Percentiles rank a stretch among this genome's conserved stretches.
phyloP scores from a whole-genome alignment of 2,888 invertebrate genomes.

The Ophion ellenae region DNA sequence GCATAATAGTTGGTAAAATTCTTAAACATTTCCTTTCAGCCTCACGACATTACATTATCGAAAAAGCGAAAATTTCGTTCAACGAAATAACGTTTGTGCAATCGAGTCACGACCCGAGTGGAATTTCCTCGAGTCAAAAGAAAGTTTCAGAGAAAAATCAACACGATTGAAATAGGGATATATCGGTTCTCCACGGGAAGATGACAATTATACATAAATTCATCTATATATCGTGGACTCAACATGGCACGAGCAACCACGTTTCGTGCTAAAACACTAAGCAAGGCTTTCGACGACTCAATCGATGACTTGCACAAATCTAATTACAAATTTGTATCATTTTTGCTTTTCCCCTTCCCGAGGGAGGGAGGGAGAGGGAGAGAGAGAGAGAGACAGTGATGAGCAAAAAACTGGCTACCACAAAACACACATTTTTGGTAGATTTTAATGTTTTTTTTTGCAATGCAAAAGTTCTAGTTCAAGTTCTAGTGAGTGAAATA shows the following conservation, averaged over 20 bases:
- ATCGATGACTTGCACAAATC: slow-evolving; percentile 79
- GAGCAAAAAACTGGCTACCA: neutral
- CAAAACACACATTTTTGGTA: neutral
- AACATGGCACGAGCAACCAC: slow-evolving; percentile 53
- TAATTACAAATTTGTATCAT: slow-evolving; percentile 76
- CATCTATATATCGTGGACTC: slow-evolving; percentile 38
- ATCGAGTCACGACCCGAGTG: slow-evolving; percentile 9
- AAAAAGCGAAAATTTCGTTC: neutral
- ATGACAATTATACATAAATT: slow-evolving; percentile 28
- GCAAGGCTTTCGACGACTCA: slow-evolving; percentile 79
- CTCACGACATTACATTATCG: slow-evolving; percentile 3
- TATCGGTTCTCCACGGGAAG: slow-evolving; percentile 49
- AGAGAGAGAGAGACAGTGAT: slow-evolving; percentile 56
- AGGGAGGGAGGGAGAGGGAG: slow-evolving; percentile 49
- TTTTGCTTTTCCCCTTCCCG: slow-evolving; percentile 59
- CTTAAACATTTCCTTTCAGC: slow-evolving; percentile 2
- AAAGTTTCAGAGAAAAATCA: slow-evolving; percentile 4
- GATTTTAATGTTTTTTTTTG: neutral
- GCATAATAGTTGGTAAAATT: neutral
- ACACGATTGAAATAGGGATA: slow-evolving; percentile 2
- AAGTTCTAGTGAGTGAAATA: too few relatives aligned
- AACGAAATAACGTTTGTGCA: slow-evolving; percentile 48
- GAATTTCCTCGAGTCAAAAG: neutral
- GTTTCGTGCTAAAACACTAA: slow-evolving; percentile 77
- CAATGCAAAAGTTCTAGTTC: too few relatives aligned